A percentile compares a stretch with the other conserved stretches of the same genome.
These are phyloP conservation scores for Microplitis demolitor DNA, from an alignment of 1,140 invertebrate species.

Conservation along the genomic window DNA sequence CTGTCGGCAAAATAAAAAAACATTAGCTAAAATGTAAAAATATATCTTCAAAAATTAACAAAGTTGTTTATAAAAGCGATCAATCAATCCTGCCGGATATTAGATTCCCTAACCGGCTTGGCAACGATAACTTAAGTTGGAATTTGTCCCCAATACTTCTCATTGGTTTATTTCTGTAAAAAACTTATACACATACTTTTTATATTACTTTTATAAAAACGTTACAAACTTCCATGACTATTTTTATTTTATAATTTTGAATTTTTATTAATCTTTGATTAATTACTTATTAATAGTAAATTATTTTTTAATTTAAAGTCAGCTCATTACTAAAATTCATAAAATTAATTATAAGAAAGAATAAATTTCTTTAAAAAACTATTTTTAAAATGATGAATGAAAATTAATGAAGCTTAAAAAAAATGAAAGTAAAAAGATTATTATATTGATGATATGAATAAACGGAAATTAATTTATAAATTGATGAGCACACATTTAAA, in stretches of 20 bases:
- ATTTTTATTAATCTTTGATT: no score
- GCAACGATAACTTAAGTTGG: constrained; percentile 29
- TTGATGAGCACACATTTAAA: not conserved
- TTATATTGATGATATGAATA: not conserved
- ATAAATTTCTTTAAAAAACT: not conserved
- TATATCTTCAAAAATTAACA: not conserved
- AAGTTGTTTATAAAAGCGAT: constrained; percentile 17
- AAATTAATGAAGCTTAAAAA: not conserved
- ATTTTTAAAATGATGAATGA: not conserved
- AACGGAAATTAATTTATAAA: not conserved
- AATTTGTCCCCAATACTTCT: constrained; percentile 48
- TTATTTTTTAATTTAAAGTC: no score
- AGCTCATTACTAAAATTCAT: no score
- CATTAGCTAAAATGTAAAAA: not conserved
- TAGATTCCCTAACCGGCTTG: constrained; percentile 10
- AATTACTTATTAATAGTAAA: no score
- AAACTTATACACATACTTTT: not conserved
- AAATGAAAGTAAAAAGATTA: not conserved
- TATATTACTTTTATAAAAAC: not conserved
- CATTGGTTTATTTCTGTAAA: constrained; percentile 41
- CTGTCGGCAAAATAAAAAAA: no score
- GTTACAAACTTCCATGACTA: constrained; percentile 1
- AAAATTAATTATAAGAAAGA: no score
- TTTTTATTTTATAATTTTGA: not conserved
- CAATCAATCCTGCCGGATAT: constrained; percentile 36